Conservation (phyloP, 2,797 vertebrate species). For the Chaetodon trifasciatus region DNA sequence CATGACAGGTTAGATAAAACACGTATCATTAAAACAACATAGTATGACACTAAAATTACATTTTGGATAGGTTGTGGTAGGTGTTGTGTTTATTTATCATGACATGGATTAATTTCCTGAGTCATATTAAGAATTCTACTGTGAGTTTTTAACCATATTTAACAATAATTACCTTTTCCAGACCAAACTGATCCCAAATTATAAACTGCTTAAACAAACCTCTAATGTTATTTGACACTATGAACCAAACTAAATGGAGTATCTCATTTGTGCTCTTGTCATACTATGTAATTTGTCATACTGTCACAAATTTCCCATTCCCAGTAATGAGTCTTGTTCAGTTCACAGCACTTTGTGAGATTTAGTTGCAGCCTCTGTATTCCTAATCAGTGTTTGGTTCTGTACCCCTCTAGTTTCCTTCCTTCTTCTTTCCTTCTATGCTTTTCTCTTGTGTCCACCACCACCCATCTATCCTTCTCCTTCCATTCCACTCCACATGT, state of each 20-base stretch:
- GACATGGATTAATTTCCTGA: neutral
- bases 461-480: conserved; percentile 15
- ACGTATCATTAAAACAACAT: neutral
- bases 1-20: neutral
- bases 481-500: conserved; percentile 52
- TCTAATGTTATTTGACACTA: neutral
- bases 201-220: neutral
- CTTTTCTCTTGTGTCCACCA: conserved; percentile 18
- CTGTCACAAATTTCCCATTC: conserved; percentile 1
- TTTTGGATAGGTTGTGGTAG: neutral
- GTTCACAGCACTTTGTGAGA: conserved; percentile 6
- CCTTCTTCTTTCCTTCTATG: neutral
- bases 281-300: neutral
- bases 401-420: neutral
- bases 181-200: conserved; percentile 3
- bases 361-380: neutral
- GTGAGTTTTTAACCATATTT: conserved; percentile 1
- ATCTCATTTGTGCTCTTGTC: conserved; percentile 13
- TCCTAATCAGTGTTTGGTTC: neutral
- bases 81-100: neutral
- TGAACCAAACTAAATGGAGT: conserved; percentile 10
- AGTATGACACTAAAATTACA: neutral
- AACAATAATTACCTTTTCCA: neutral
- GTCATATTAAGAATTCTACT: neutral
- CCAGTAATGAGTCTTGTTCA: neutral